Base-by-base conservation (phyloP, 2,888 invertebrate genomes). In the Chydorus sphaericus region DNA sequence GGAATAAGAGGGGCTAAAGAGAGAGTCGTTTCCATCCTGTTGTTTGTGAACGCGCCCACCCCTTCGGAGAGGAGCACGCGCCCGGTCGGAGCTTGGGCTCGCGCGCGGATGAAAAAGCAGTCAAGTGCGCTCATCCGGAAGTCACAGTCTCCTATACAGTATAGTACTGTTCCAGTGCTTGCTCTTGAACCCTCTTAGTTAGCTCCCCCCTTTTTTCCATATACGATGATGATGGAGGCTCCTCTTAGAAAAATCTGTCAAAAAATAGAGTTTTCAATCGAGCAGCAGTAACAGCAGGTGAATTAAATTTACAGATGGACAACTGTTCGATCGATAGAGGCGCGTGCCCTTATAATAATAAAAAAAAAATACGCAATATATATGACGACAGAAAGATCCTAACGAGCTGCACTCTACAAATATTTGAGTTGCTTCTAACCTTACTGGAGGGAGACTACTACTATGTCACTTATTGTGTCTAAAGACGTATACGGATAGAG, bases 111-210 rank as follows among this genome's bases (percentile, higher is more conserved):
- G 26, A 44, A 26, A 44, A 44, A 26, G 44, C 44, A 44, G 44
- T 44, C 44, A 44, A 44, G 44, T 44, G 44, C 44, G 44, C 44
- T 44, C 44, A 44, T 44, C 26, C 44, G 44, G 44, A 44, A 44
- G 44, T 44, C 44, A 44, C 23, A 44, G 44, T 44, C 44, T 23
- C 44, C 33, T 23, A 28, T n/a, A n/a, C n/a, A n/a, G n/a, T n/a
- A n/a, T n/a, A n/a, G n/a, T n/a, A n/a, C n/a, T n/a, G n/a, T n/a
- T 33, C 33, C 33, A 14, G 33, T 33, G 33, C 33, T n/a, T n/a
- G n/a, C n/a, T n/a, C n/a, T n/a, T n/a, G n/a, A n/a, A n/a, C n/a
- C n/a, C n/a, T n/a, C n/a, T n/a, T n/a, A n/a, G n/a, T n/a, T n/a
- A n/a, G n/a, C n/a, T n/a, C n/a, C n/a, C n/a, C n/a, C n/a, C n/a